phyloP scores from a whole-genome alignment of 2,113 vertebrate species.

The Rhagologus leucostigma region DNA sequence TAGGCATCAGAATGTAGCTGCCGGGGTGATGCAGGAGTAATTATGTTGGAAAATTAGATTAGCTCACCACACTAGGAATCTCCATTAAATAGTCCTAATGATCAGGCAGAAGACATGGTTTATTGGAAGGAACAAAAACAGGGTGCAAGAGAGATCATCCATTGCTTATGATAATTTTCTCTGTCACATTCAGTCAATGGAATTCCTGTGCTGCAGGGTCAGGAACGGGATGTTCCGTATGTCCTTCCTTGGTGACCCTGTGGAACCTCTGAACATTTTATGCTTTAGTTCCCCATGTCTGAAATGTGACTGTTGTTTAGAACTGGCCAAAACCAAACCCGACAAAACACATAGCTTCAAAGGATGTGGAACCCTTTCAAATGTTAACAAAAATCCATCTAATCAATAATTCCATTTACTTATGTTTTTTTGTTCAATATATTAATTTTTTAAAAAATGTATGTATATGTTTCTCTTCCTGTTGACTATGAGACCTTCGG shows the following conservation, averaged over 20 bases:
- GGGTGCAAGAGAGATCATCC: not conserved
- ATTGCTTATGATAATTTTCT: not conserved
- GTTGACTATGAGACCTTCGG: not conserved
- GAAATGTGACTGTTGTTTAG: not conserved
- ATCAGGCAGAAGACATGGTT: not conserved
- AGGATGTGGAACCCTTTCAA: not conserved
- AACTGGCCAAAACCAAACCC: not conserved
- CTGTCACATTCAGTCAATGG: not conserved
- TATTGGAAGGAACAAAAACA: not conserved
- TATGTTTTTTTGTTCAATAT: accelerated
- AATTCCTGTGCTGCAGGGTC: not conserved
- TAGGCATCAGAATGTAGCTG: not conserved
- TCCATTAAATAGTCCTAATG: not conserved
- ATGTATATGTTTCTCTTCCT: accelerated
- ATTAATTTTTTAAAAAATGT: accelerated
- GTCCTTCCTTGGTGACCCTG: not conserved
- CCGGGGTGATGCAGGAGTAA: not conserved
- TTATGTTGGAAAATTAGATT: not conserved
- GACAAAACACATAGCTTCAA: not conserved
- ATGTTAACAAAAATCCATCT: not conserved
- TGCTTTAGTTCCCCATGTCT: not conserved
- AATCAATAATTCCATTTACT: not conserved
- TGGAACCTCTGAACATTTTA: not conserved
- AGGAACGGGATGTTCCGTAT: not conserved
- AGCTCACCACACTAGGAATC: not conserved